phyloP scores from a whole-genome alignment of 1,140 invertebrate genomes.

The Magallana ariakensis region DNA sequence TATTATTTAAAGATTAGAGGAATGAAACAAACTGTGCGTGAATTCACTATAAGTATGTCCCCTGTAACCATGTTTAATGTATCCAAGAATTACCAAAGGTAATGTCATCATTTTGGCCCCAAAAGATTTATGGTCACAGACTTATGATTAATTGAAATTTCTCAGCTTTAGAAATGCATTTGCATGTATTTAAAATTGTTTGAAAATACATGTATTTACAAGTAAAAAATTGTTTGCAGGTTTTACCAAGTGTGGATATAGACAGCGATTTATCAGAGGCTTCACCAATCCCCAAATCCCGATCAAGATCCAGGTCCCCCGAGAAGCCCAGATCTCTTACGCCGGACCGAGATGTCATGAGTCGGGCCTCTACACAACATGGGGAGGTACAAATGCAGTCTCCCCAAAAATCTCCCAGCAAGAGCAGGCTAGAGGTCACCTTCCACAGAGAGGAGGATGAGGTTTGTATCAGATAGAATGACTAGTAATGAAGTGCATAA shows the following conservation, averaged over 20 bases:
- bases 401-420: conserved; percentile 49
- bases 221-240: conserved; percentile 50
- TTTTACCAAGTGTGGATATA: conserved; percentile 73
- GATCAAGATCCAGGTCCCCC: neutral
- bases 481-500: no score
- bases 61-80: no score
- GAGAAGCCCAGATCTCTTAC: neutral
- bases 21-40: no score
- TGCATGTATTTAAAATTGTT: no score
- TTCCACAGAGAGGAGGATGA: conserved; percentile 52
- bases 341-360: neutral
- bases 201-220: no score
- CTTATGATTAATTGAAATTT: no score
- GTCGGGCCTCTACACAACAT: neutral
- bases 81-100: no score
- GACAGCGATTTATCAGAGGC: conserved; percentile 67
- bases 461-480: conserved; percentile 7
- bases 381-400: conserved; percentile 45
- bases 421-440: conserved; percentile 44
- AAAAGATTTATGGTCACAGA: no score
- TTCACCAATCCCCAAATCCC: conserved; percentile 47
- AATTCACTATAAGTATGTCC: no score
- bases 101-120: no score
- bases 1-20: no score
- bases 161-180: no score